Evolutionary conservation across 1,140 invertebrate species (phyloP), one percentile per base, ranked within the genome.

Genomic region (Drosophila kepulauana): DNA sequence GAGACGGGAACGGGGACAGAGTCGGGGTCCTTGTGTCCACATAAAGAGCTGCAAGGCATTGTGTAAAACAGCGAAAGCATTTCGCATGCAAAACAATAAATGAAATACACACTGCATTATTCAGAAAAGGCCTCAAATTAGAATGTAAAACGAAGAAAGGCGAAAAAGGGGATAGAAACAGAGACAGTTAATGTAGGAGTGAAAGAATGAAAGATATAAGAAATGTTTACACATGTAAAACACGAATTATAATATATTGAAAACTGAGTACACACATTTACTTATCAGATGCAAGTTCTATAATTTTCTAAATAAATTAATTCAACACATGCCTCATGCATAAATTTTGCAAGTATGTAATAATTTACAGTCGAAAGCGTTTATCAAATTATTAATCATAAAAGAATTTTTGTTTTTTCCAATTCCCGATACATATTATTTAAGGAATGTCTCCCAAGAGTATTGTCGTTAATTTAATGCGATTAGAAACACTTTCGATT

Each of bases 221-320:
- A 51, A 28, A 43, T 38, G 6, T 75, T 81, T 46, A 85, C 68
- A 54, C 5, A 13, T 52, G 11, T 30, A 30, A 13, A 30, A 13
- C 5, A 13, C 43, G n/a, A 8, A 28, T 30, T 30, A 52, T 13
- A 8, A 38, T 10, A 38, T 33, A 35, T 54, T 72, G 68, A 59
- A 70, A 81, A 85, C 80, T 75, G 85, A 89, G 86, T 89, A 89
- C 85, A 89, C 86, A 89, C 85, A 89, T 89, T 90, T 89, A 89
- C 85, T 82, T 74, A 43, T 51, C 38, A 51, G 61, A 79, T 75
- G 67, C 72, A 68, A 63, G 45, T 48, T 59, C n/a, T 49, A 65
- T 10, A 51, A 45, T 38, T 51, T 35, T 15, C 52, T 63, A 25
- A 62, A 59, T 13, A 54, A 61, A 46, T 41, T 51, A 61, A 46